These are phyloP conservation scores for Prionace glauca DNA, from an alignment of 2,797 vertebrate species.

Conservation along the genomic window DNA sequence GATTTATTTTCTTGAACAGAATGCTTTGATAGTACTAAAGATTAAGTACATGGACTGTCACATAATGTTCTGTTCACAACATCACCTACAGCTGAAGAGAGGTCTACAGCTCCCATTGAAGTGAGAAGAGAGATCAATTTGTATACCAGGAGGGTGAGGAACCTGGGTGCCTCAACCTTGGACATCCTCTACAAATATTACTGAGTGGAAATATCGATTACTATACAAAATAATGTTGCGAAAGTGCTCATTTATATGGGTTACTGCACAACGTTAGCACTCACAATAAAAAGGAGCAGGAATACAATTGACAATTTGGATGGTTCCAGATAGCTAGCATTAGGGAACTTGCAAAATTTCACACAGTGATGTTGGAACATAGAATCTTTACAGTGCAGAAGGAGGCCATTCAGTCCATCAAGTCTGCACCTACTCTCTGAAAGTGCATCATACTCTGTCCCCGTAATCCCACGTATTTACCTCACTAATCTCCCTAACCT, in stretches of 20 bases:
- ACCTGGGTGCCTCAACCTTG: neutral
- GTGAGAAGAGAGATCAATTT: neutral
- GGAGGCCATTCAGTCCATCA: too few relatives aligned
- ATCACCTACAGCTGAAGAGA: neutral
- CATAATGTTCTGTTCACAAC: neutral
- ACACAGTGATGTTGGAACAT: neutral
- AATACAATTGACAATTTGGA: neutral
- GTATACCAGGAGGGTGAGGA: neutral
- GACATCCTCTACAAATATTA: neutral
- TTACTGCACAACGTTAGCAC: neutral
- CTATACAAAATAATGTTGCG: neutral
- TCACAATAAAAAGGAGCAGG: neutral
- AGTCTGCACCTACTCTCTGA: too few relatives aligned
- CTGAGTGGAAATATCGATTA: neutral
- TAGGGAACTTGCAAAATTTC: neutral
- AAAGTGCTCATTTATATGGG: neutral
- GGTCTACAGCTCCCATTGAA: neutral
- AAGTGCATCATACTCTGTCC: too few relatives aligned
- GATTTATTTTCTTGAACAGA: neutral
- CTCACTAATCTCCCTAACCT: too few relatives aligned
- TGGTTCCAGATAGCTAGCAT: neutral
- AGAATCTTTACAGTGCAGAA: too few relatives aligned
- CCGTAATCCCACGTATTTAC: too few relatives aligned
- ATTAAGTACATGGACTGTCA: neutral
- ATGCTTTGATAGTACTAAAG: neutral